These are phyloP conservation scores for Ryuthela nishihirai DNA, from an alignment of 2,888 invertebrate genomes.

Conservation along the genomic window DNA sequence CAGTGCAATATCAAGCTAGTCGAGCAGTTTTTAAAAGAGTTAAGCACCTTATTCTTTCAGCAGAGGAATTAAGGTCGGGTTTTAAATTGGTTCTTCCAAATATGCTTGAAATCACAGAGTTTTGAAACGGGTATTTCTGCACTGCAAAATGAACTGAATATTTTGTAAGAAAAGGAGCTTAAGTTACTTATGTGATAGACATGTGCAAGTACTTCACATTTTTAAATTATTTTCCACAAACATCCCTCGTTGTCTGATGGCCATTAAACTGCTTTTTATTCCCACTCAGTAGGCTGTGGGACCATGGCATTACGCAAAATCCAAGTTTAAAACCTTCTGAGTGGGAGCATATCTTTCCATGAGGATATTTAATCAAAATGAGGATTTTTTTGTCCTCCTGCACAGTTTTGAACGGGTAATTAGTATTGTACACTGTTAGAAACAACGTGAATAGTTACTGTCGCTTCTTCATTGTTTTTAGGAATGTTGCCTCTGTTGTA, in stretches of 20 bases:
- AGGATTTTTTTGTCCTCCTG: constrained; percentile 24
- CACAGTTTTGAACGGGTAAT: constrained; percentile 39
- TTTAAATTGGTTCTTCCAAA: too few relatives aligned
- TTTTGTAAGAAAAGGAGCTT: too few relatives aligned
- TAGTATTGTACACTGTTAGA: constrained; percentile 38
- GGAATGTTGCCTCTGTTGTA: constrained; percentile 38
- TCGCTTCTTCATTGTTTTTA: constrained; percentile 35
- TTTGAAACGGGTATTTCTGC: too few relatives aligned
- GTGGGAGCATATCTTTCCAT: constrained; percentile 37
- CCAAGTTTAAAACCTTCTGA: constrained; percentile 25
- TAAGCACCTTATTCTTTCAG: background rate
- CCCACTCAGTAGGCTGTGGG: constrained; percentile 34
- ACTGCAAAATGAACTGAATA: too few relatives aligned
- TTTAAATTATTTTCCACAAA: background rate
- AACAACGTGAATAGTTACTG: constrained; percentile 30
- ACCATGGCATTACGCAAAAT: constrained; percentile 21
- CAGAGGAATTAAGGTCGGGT: too few relatives aligned
- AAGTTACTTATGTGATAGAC: too few relatives aligned
- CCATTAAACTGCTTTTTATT: constrained; percentile 29
- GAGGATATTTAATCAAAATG: constrained; percentile 36
- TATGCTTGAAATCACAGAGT: too few relatives aligned
- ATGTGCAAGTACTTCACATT: background rate
- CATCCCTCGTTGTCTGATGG: constrained; percentile 29
- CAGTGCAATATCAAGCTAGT: constrained; percentile 32
- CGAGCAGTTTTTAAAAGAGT: background rate